phyloP scores from a whole-genome alignment of 2,797 vertebrate genomes.

The Pipistrellus pygmaeus region DNA sequence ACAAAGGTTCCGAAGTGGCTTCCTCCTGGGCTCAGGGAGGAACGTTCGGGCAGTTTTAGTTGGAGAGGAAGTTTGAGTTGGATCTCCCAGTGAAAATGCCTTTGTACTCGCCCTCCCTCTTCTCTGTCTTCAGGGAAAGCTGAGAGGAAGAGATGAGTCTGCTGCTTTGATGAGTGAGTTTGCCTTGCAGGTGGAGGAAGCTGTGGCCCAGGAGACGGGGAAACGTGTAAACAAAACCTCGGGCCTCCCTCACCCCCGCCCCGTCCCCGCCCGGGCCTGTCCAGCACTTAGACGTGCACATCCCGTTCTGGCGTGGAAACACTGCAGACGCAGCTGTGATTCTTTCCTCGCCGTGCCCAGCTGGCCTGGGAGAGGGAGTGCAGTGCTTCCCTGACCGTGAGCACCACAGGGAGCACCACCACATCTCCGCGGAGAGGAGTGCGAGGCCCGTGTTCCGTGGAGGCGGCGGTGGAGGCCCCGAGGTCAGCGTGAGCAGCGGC shows the following conservation, averaged over 20 bases:
- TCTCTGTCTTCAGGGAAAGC: conserved; percentile 54
- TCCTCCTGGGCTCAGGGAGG: background rate
- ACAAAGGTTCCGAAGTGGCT: background rate
- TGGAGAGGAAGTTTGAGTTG: background rate
- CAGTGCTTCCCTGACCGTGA: background rate
- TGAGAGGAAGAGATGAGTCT: conserved; percentile 24
- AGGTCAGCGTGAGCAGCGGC: accelerated
- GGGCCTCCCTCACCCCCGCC: accelerated
- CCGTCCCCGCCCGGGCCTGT: background rate
- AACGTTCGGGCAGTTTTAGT: background rate
- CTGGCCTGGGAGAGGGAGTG: background rate
- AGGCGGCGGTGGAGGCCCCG: background rate
- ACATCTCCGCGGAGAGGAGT: background rate
- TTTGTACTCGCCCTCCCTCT: background rate
- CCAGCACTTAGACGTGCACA: background rate
- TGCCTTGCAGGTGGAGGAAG: conserved; percentile 57
- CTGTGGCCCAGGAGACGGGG: background rate
- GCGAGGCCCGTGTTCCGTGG: background rate
- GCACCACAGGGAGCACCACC: background rate
- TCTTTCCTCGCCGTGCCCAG: background rate
- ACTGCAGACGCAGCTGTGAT: background rate
- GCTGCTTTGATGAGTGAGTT: background rate
- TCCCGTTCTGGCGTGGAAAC: background rate
- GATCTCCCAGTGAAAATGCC: background rate
- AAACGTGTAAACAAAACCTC: background rate